Conservation (phyloP, 2,113 vertebrate genomes). For the Phaethornis superciliosus region DNA sequence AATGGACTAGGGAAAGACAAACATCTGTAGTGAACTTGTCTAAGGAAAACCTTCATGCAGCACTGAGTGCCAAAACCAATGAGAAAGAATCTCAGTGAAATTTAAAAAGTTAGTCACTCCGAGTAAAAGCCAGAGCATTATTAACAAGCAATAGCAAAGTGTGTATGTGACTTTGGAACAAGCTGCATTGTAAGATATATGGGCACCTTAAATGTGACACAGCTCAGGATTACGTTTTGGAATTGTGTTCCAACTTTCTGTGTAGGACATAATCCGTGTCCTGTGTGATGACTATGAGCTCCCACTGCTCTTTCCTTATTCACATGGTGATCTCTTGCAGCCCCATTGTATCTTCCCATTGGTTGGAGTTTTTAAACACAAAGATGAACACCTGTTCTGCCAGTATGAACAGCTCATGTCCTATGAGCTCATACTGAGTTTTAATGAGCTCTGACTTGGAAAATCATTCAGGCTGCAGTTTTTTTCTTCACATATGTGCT, state of each 20-base stretch:
- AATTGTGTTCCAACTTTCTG: not conserved
- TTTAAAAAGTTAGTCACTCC: not conserved
- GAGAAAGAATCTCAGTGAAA: not conserved
- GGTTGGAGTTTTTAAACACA: conserved; percentile 14
- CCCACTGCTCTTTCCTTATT: conserved; percentile 5
- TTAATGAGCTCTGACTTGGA: not conserved
- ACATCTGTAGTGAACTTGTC: not conserved
- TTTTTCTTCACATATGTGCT: not conserved
- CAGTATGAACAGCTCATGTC: not conserved
- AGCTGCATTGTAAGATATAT: not conserved
- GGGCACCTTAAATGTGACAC: not conserved
- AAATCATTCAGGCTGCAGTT: not conserved
- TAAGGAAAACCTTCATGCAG: not conserved
- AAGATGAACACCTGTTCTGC: conserved; percentile 7
- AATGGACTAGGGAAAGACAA: not conserved
- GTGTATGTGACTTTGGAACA: not conserved
- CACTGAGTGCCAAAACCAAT: not conserved
- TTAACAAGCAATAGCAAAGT: not conserved
- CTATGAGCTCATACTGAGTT: not conserved
- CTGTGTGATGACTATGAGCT: not conserved
- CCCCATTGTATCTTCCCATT: not conserved
- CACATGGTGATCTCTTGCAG: not conserved
- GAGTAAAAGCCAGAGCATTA: not conserved
- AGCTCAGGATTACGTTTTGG: not conserved
- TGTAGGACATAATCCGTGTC: not conserved